Conservation (phyloP, 2,797 vertebrate species). For the Dermochelys coriacea region DNA sequence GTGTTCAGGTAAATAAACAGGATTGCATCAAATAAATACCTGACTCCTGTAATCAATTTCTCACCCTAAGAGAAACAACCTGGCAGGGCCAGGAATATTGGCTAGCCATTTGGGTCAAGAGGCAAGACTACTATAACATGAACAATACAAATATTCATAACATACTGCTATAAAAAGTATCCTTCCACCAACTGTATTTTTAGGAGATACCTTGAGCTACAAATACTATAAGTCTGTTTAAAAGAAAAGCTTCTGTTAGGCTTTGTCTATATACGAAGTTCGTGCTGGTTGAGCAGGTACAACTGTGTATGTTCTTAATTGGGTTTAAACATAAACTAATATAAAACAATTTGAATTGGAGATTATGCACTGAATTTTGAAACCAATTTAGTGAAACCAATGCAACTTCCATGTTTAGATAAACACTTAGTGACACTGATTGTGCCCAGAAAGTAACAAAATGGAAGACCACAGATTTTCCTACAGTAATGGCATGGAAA, state of each 20-base stretch:
- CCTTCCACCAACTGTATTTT: background rate
- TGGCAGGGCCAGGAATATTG: background rate
- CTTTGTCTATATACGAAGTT: background rate
- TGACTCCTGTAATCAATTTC: background rate
- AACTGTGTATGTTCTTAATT: background rate
- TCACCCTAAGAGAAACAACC: background rate
- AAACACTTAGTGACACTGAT: background rate
- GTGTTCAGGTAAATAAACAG: background rate
- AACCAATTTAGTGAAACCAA: background rate
- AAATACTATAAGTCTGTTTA: background rate
- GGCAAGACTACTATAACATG: background rate
- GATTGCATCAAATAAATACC: background rate
- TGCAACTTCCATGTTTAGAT: background rate
- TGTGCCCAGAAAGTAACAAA: background rate
- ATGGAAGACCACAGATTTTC: background rate
- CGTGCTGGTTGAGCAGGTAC: background rate
- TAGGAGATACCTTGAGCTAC: background rate
- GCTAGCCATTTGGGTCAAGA: background rate
- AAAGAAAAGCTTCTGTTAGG: background rate
- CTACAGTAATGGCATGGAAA: background rate
- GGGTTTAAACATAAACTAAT: background rate
- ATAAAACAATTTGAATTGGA: background rate
- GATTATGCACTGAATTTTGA: background rate
- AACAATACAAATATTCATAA: background rate
- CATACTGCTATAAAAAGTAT: background rate